Percentiles rank a stretch among this genome's conserved stretches.
Conservation (phyloP, 92 coral and sea anemone species). For the Meandrina meandrites region DNA sequence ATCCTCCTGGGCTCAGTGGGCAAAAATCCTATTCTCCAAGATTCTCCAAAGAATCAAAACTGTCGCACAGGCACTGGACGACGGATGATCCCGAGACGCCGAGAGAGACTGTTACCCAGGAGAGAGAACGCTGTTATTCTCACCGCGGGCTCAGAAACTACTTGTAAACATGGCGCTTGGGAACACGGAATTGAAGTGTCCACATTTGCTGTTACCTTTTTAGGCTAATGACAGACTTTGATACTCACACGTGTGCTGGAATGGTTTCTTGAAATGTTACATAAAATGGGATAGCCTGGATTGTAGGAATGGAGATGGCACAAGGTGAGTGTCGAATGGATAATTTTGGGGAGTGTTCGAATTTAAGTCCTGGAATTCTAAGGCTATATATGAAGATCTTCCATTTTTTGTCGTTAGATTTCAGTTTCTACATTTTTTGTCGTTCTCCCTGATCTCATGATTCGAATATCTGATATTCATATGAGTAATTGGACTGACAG, state of each 20-base stretch:
- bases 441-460: background rate
- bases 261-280: background rate
- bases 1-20: too few relatives aligned
- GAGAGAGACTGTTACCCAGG: background rate
- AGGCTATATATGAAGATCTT: background rate
- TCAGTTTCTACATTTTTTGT: background rate
- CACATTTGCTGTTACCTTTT: conserved; percentile 7
- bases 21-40: too few relatives aligned
- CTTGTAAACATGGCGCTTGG: conserved; percentile 42
- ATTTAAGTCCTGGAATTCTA: background rate
- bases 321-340: conserved; percentile 28
- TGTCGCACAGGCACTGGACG: too few relatives aligned
- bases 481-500: too few relatives aligned
- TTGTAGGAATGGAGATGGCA: conserved; percentile 27
- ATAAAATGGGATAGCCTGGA: conserved; percentile 1
- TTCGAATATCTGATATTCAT: background rate
- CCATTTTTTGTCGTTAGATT: background rate
- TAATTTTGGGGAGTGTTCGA: background rate
- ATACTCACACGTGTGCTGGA: background rate
- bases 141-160: conserved; percentile 23
- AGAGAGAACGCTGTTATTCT: background rate
- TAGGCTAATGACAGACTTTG: background rate
- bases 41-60: too few relatives aligned
- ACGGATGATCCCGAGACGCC: background rate
- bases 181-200: background rate